Conservation (phyloP, 2,113 vertebrate species). For the Catharus bicknelli region DNA sequence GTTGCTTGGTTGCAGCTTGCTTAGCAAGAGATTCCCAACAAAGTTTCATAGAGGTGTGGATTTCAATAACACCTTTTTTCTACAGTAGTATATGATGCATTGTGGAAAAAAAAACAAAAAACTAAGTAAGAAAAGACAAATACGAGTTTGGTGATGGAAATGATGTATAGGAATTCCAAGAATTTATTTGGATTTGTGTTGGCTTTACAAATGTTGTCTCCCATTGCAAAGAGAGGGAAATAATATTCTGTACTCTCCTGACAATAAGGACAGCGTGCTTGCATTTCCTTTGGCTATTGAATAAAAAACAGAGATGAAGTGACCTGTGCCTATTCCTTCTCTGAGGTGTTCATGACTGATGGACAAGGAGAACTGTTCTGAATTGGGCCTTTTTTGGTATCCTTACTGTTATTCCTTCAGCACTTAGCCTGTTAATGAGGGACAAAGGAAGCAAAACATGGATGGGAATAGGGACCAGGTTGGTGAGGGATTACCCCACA, state of each 20-base stretch:
- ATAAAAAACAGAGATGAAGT: background rate
- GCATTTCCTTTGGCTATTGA: background rate
- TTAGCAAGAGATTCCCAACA: background rate
- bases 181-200: conserved; percentile 26
- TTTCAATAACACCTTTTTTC: background rate
- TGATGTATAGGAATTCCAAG: background rate
- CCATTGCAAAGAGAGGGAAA: background rate
- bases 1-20: background rate
- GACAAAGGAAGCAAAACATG: background rate
- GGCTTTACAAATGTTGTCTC: background rate
- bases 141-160: background rate
- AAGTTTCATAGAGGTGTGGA: background rate
- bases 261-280: fast-evolving
- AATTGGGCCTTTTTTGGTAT: background rate
- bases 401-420: background rate
- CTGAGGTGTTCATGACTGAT: fast-evolving
- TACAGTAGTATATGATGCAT: background rate
- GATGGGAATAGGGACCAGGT: background rate
- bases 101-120: background rate
- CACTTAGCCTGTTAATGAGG: background rate
- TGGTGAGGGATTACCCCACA: background rate
- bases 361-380: background rate
- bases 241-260: background rate
- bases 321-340: background rate
- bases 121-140: background rate